These are phyloP conservation scores for Drosophila sturtevanti DNA, from an alignment of 1,140 invertebrate genomes.

Conservation along the genomic window DNA sequence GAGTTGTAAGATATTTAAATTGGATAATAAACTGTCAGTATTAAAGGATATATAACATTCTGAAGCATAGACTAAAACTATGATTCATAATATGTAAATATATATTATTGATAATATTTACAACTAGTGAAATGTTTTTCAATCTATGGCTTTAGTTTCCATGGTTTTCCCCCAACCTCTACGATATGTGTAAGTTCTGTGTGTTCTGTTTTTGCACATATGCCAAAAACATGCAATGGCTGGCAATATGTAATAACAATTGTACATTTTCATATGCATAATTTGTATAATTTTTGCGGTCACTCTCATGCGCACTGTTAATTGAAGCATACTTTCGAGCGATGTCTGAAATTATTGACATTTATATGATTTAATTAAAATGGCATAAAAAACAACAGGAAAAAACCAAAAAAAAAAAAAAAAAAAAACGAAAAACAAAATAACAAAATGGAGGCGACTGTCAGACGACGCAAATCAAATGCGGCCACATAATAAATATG, in stretches of 20 bases:
- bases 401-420: slow-evolving; percentile 8
- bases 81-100: too few species aligned
- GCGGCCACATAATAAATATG: slow-evolving; percentile 43
- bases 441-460: neutral
- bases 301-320: slow-evolving; percentile 51
- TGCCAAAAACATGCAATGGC: slow-evolving; percentile 1
- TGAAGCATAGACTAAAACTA: too few species aligned
- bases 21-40: too few species aligned
- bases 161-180: slow-evolving; percentile 4
- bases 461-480: slow-evolving; percentile 41
- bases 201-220: neutral
- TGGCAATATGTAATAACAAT: slow-evolving; percentile 47
- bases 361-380: slow-evolving; percentile 69
- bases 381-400: slow-evolving; percentile 26
- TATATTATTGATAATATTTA: too few species aligned
- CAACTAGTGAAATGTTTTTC: too few species aligned
- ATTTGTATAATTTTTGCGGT: slow-evolving; percentile 59
- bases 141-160: slow-evolving; percentile 11
- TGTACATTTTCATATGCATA: slow-evolving; percentile 47
- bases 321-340: slow-evolving; percentile 58
- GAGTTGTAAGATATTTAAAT: too few species aligned
- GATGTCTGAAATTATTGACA: slow-evolving; percentile 59
- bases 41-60: too few species aligned
- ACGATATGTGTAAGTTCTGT: slow-evolving; percentile 32
- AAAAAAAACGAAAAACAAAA: neutral